Evolutionary conservation across 2,888 invertebrate genomes (phyloP), one percentile per base, ranked within the genome.

Genomic region (Xestoiulus laeticollis): DNA sequence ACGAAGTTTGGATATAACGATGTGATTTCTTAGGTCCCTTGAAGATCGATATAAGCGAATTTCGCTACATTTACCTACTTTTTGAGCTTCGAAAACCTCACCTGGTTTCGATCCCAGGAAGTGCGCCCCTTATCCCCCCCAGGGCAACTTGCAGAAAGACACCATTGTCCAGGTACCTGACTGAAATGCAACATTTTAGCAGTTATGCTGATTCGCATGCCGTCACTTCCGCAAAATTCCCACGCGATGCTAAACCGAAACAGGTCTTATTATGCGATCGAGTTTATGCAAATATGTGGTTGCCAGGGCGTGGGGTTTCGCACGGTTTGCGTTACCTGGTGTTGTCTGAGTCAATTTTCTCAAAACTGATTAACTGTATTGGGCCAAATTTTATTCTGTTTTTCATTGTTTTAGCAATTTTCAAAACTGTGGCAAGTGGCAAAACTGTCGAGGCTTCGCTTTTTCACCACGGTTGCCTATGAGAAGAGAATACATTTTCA

Each of bases 171-270:
- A 8, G 48, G 48, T 48, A 48, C 48, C 48, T 48, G 48, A 48
- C 48, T 2, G 48, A 16, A 48, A 48, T 48, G 16, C 48, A 16
- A 59, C 0, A 59, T 59, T n/a, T n/a, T 14, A 5, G n/a, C 19
- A 19, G 59, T n/a, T 5, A 59, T 59, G 59, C n/a, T n/a, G 6
- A 59, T 59, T 59, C n/a, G 19, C n/a, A 5, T 59, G 19, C 14
- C 59, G 59, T 59, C 59, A 59, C n/a, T 59, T 59, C 59, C 59
- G 59, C 19, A 59, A 59, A n/a, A 59, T 59, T 59, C 59, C 59
- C 59, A n/a, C 59, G 6, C 59, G n/a, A 59, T 2, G 59, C 5
- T 16, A n/a, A n/a, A 59, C n/a, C 59, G 59, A 59, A 19, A 59
- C 59, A 48, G 48, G 48, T 48, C 38, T 48, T 48, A 48, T 48